These are phyloP conservation scores for Telmatherina bonti DNA, from an alignment of 2,797 vertebrate species.

Conservation along the genomic window DNA sequence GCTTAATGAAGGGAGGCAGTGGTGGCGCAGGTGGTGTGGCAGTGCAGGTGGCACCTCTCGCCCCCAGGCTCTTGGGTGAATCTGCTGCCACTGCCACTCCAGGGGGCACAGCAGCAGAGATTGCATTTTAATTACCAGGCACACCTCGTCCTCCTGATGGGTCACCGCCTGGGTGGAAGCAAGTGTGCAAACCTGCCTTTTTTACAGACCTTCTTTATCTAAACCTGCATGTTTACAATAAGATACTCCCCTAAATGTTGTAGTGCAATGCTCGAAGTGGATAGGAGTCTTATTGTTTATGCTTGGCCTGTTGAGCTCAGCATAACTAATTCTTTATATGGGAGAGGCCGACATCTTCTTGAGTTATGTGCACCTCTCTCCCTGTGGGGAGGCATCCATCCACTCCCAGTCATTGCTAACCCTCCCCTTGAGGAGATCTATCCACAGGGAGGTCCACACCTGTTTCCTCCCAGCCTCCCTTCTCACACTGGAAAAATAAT, in stretches of 20 bases:
- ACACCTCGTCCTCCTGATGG: conserved; percentile 83
- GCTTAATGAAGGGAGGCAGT: conserved; percentile 86
- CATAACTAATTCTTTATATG: conserved; percentile 67
- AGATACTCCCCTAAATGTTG: conserved; percentile 47
- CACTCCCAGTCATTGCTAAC: conserved; percentile 73
- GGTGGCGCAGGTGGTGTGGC: conserved; percentile 85
- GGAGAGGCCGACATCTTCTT: conserved; percentile 67
- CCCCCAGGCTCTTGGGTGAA: conserved; percentile 80
- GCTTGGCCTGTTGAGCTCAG: conserved; percentile 64
- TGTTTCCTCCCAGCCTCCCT: conserved; percentile 57
- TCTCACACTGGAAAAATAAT: conserved; percentile 63
- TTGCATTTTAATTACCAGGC: conserved; percentile 88
- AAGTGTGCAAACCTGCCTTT: conserved; percentile 54
- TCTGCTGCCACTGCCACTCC: conserved; percentile 75
- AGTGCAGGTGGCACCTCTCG: conserved; percentile 85
- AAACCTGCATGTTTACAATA: conserved; percentile 64
- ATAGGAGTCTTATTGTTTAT: conserved; percentile 68
- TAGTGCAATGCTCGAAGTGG: conserved; percentile 20
- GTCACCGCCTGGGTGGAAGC: conserved; percentile 75
- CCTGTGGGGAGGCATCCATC: conserved; percentile 77
- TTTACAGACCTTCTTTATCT: conserved; percentile 52
- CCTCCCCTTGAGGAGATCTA: conserved; percentile 73
- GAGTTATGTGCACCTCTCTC: conserved; percentile 75
- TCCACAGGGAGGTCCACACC: conserved; percentile 81
- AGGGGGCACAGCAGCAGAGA: conserved; percentile 80